Conservation (phyloP, 2,797 vertebrate genomes). For the Notoglanidium macrostoma region DNA sequence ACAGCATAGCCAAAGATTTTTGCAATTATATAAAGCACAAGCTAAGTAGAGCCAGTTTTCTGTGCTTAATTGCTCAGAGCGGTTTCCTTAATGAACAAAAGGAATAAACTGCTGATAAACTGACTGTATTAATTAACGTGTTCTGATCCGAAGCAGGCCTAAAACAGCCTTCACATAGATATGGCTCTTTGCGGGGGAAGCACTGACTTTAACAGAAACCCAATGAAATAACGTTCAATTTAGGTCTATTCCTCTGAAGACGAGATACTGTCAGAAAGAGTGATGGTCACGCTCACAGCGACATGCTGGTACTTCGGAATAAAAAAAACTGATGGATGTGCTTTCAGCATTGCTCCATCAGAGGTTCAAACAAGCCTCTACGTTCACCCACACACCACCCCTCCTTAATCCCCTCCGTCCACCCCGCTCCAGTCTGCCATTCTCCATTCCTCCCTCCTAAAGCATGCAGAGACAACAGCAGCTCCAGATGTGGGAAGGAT, state of each 20-base stretch:
- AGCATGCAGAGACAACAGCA: constrained; percentile 63
- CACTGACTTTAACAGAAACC: constrained; percentile 29
- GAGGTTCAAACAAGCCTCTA: constrained; percentile 69
- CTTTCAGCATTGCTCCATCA: constrained; percentile 51
- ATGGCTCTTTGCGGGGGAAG: constrained; percentile 8
- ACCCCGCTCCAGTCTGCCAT: constrained; percentile 49
- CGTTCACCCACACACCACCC: constrained; percentile 50
- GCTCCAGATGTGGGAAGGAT: constrained; percentile 76
- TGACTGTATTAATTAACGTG: background rate
- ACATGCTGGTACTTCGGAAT: constrained; percentile 35
- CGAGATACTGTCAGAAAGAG: constrained; percentile 64
- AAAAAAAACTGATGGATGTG: constrained; percentile 33
- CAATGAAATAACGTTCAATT: constrained; percentile 31
- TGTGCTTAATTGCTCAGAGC: too few relatives aligned
- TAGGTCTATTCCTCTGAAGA: constrained; percentile 49
- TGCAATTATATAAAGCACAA: background rate
- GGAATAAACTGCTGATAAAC: background rate
- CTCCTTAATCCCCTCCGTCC: constrained; percentile 17
- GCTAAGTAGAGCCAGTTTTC: background rate
- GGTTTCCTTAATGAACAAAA: background rate
- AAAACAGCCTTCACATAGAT: background rate
- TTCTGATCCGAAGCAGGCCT: background rate
- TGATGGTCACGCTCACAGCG: constrained; percentile 44
- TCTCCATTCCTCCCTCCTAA: constrained; percentile 53
- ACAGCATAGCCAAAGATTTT: background rate